Evolutionary conservation across 2,888 invertebrate genomes (phyloP).

Genomic region (Dasypogon diadema): DNA sequence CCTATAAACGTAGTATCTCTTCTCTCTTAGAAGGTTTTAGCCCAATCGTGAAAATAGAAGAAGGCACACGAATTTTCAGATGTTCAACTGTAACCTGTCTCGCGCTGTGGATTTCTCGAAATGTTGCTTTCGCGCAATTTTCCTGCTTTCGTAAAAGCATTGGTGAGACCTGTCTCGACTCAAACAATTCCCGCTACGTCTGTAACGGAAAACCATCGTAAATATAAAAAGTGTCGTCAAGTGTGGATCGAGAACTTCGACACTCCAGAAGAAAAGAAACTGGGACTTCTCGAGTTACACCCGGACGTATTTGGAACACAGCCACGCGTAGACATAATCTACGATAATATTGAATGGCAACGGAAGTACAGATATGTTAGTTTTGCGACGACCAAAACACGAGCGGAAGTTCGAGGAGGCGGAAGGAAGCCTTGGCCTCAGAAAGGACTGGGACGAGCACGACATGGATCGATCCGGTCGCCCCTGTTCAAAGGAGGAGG

Average conservation of each 20-base stretch:
- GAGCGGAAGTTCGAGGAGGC: constrained; percentile 90
- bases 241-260: constrained; percentile 90
- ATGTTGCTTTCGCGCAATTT: too few relatives aligned
- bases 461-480: constrained; percentile 93
- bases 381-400: constrained; percentile 81
- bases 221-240: constrained; percentile 70
- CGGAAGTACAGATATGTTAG: constrained; percentile 82
- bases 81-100: too few relatives aligned
- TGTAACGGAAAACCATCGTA: too few relatives aligned
- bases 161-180: too few relatives aligned
- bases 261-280: constrained; percentile 78
- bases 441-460: constrained; percentile 89
- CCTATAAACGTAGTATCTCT: too few relatives aligned
- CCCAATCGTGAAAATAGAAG: too few relatives aligned
- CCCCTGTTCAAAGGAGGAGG: constrained; percentile 90
- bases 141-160: too few relatives aligned
- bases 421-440: constrained; percentile 97
- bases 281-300: constrained; percentile 90
- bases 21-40: too few relatives aligned
- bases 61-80: too few relatives aligned
- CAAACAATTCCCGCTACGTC: too few relatives aligned
- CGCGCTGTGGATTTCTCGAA: too few relatives aligned
- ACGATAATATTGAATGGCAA: constrained; percentile 91
- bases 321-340: constrained; percentile 89
- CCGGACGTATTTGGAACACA: constrained; percentile 86